phyloP scores from a whole-genome alignment of 2,797 vertebrate species.

The Enteromius argenteus region DNA sequence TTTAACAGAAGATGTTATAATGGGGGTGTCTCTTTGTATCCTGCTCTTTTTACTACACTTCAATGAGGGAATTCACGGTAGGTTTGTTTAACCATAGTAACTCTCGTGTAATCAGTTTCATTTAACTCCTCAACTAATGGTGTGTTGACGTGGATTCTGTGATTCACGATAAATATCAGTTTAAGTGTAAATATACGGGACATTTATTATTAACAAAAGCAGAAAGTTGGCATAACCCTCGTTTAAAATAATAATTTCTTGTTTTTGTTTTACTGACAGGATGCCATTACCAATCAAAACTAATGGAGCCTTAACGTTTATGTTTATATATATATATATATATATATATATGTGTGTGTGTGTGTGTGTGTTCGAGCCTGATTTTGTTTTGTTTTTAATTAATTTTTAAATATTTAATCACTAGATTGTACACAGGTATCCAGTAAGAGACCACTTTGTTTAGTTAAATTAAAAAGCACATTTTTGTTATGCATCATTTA shows the following conservation, averaged over 20 bases:
- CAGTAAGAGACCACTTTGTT: not conserved
- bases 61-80: conserved; percentile 54
- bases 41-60: conserved; percentile 54
- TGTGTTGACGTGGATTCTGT: not conserved
- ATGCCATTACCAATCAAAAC: not conserved
- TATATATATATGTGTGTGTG: too few relatives aligned
- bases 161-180: conserved; percentile 5
- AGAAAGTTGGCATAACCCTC: not conserved
- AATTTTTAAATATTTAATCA: not conserved
- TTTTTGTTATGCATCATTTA: not conserved
- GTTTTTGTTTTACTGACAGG: not conserved
- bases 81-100: conserved; percentile 23
- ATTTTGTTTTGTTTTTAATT: not conserved
- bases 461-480: not conserved
- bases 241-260: not conserved
- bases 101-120: not conserved
- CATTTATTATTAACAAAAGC: not conserved
- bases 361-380: not conserved
- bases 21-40: conserved; percentile 58
- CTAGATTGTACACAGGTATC: not conserved
- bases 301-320: not conserved
- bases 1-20: conserved; percentile 56
- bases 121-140: not conserved
- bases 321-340: too few relatives aligned
- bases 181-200: not conserved